These are phyloP conservation scores for Sarotherodon lohbergeri DNA, from an alignment of 2,113 vertebrate genomes.

Conservation along the genomic window DNA sequence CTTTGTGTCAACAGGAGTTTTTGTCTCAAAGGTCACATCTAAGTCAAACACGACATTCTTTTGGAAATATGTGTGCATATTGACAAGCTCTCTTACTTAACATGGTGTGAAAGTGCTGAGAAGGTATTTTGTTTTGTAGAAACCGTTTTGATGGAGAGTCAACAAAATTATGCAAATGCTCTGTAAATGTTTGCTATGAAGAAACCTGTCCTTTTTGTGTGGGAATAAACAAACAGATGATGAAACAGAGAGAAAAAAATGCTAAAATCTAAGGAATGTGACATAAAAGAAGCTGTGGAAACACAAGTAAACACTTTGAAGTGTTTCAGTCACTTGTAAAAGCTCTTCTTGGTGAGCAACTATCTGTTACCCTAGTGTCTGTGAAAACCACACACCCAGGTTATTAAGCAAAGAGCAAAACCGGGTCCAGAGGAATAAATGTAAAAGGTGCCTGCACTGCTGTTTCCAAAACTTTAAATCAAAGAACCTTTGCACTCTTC, in stretches of 20 bases:
- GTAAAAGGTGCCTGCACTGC: neutral
- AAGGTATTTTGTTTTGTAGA: neutral
- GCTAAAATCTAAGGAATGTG: neutral
- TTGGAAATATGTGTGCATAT: conserved; percentile 24
- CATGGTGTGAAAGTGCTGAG: neutral
- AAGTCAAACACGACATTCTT: conserved; percentile 44
- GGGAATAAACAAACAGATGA: neutral
- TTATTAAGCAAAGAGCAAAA: neutral
- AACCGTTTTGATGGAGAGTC: neutral
- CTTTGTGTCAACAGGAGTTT: conserved; percentile 59
- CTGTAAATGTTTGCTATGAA: neutral
- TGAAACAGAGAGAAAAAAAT: neutral
- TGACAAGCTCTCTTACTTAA: neutral
- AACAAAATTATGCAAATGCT: conserved; percentile 26
- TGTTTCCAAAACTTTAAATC: neutral
- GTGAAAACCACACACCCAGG: neutral
- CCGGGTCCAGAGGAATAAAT: neutral
- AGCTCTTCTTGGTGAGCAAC: neutral
- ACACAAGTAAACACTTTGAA: neutral
- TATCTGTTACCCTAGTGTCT: conserved; percentile 5
- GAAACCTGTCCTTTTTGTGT: neutral
- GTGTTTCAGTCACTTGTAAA: neutral
- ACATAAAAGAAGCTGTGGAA: neutral
- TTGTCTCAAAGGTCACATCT: conserved; percentile 66
- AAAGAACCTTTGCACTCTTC: neutral